Evolutionary conservation across 2,797 vertebrate species (phyloP), one percentile per base, ranked within the genome.

Genomic region (Protonibea diacanthus): DNA sequence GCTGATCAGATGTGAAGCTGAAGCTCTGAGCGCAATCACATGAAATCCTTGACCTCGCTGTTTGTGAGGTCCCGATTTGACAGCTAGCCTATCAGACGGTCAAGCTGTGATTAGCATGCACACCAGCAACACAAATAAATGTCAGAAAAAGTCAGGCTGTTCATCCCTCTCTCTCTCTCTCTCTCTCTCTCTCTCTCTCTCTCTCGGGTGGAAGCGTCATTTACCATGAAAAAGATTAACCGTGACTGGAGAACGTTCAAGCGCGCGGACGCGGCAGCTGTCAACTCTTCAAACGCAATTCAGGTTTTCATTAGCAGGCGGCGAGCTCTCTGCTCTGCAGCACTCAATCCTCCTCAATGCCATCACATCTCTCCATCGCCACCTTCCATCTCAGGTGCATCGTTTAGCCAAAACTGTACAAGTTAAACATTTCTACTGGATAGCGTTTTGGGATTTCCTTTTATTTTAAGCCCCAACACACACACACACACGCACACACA

Each of bases 211-310:
- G 38, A 76, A 38, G 47, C 72, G 40, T 90, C 84, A 77, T 89
- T 91, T 87, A 82, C 80, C 66, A 74, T 88, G 80, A 90, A 81
- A 83, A 80, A 87, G 83, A 93, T 92, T 76, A 86, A 84, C 91
- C 59, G 15, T 71, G 81, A 85, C 77, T 83, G 61, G 78, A 78
- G 66, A 87, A 67, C 48, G 60, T 67, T 77, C 61, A 71, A 80
- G 73, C 59, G 18, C 62, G 60, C 45, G 65, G 69, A 70, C 65
- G 33, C 69, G 72, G 78, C 78, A 77, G 76, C 83, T 77, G 59
- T 85, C 83, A 83, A 63, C 75, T 88, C 80, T 80, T 90, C 86
- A 82, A 85, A 87, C 27, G 52, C 69, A 71, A 79, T 86, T 57
- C 52, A 55, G 73, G 80, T 51, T 74, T 81, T 91, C 87, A 91